Evolutionary conservation across 2,113 vertebrate genomes (phyloP), one percentile per base, ranked within the genome.

Genomic region (Microcebus murinus): DNA sequence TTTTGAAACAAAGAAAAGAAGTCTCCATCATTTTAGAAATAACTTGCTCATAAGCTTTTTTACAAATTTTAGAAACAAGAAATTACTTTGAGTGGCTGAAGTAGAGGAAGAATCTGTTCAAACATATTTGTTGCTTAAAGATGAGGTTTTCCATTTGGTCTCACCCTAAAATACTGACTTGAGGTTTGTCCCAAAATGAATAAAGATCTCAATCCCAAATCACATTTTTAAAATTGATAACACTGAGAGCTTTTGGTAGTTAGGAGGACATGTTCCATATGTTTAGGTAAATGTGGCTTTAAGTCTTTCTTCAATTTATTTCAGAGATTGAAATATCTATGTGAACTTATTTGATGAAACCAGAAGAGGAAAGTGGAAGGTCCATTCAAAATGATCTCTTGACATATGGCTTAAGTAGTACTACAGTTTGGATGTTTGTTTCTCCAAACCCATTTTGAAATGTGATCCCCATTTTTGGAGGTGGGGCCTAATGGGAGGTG

Each of bases 91-190:
- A 5, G 71, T 65, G 57, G 31, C 48, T 82, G n/a, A 81, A 68
- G 79, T 45, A 59, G 45, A 82, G 18, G 25, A 50, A 87, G 48
- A 79, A 82, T 18, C 21, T 88, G 48, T n/a, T 84, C 77, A 84
- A 52, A 94, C 39, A 76, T 79, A 59, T 42, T 65, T 89, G 21
- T 52, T 88, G 50, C 42, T 95, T 67, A 52, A 97, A 92, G 57
- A 84, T 84, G 65, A 71, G 36, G n/a, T 93, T 94, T 97, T 77
- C 61, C 79, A 55, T 55, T 71, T 93, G 39, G 21, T 34, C 55
- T 93, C 23, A 63, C 15, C 15, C 61, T 18, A 55, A 76, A 71
- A 89, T 57, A 34, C 14, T n/a, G 7, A 76, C 71, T 25, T 42
- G 10, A 81, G 3, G 27, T 73, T 96, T 83, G 73, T 74, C 39